phyloP scores from a whole-genome alignment of 2,797 vertebrate genomes.

The Lepus townsendii region DNA sequence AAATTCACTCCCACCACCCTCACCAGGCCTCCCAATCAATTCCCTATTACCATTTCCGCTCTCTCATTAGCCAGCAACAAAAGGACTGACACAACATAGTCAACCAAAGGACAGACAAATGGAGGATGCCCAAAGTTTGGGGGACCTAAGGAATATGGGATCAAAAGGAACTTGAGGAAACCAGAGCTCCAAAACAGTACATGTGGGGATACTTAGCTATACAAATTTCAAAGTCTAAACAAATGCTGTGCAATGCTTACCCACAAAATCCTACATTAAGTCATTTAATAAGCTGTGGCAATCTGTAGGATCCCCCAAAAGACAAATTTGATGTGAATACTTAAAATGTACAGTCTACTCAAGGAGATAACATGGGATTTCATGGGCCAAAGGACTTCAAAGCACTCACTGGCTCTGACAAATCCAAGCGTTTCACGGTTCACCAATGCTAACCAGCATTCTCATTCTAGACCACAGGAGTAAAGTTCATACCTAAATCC shows the following conservation, averaged over 20 bases:
- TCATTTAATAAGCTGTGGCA: background rate
- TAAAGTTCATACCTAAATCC: background rate
- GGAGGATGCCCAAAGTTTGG: background rate
- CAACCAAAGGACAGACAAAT: background rate
- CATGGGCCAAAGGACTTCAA: constrained; percentile 35
- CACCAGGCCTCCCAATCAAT: constrained; percentile 3
- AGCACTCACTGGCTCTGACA: background rate
- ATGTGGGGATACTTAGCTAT: background rate
- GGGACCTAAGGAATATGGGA: background rate
- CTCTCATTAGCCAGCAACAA: background rate
- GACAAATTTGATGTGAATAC: constrained; percentile 15
- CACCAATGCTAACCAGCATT: constrained; percentile 1
- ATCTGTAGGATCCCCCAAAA: background rate
- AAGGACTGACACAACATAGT: background rate
- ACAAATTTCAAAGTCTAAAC: background rate
- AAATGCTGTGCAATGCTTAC: constrained; percentile 26
- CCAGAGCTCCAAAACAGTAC: background rate
- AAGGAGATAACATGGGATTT: constrained; percentile 26
- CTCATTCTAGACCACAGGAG: background rate
- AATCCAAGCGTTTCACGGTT: background rate
- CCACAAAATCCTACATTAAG: background rate
- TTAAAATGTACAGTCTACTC: constrained; percentile 11
- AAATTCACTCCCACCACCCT: constrained; percentile 15
- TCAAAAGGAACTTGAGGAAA: background rate
- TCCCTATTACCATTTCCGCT: constrained; percentile 18